Conservation (phyloP, 2,888 invertebrate genomes). For the Monochamus alternatus region DNA sequence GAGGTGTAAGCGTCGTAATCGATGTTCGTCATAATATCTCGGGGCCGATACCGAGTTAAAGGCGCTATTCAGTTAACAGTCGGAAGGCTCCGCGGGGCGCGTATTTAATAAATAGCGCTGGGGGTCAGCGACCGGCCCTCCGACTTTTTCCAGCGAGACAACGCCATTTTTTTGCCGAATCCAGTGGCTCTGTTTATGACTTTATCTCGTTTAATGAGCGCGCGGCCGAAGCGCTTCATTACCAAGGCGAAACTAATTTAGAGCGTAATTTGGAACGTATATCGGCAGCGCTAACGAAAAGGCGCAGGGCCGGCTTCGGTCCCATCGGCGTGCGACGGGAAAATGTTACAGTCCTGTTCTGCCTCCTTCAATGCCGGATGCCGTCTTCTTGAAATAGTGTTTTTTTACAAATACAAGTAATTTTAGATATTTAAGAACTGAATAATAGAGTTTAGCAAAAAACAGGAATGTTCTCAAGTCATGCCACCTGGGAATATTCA, state of each 20-base stretch:
- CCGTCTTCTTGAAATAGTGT: too few relatives aligned
- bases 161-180: neutral
- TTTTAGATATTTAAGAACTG: too few relatives aligned
- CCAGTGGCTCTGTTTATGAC: slow-evolving; percentile 1
- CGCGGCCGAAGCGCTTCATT: neutral
- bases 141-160: neutral
- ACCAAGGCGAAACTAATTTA: slow-evolving; percentile 5
- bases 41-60: neutral
- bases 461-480: neutral
- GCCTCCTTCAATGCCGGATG: too few relatives aligned
- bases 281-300: neutral
- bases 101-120: neutral
- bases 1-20: too few relatives aligned
- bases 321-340: too few relatives aligned
- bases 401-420: too few relatives aligned
- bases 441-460: neutral
- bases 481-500: too few relatives aligned
- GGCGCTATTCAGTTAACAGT: neutral
- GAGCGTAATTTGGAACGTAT: neutral
- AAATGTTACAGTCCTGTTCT: too few relatives aligned
- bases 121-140: neutral
- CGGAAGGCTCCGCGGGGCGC: neutral
- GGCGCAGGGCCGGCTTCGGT: too few relatives aligned
- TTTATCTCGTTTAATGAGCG: neutral
- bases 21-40: too few relatives aligned